These are phyloP conservation scores for Gopherus evgoodei DNA, from an alignment of 2,113 vertebrate genomes.

Conservation along the genomic window DNA sequence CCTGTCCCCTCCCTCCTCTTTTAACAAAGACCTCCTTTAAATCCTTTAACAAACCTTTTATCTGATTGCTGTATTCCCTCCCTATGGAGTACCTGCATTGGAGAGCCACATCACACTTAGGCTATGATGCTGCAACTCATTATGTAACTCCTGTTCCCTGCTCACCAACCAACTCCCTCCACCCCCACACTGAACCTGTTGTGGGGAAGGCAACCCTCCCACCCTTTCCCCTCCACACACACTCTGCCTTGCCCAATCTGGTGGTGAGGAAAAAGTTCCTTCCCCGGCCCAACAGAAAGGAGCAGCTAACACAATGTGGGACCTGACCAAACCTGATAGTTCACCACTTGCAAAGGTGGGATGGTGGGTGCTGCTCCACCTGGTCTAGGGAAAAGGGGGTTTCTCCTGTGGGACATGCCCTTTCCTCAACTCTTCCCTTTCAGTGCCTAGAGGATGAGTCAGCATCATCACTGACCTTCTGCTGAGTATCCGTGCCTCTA, in stretches of 20 bases:
- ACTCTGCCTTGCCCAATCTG: background rate
- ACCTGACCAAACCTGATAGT: too few species aligned
- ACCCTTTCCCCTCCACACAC: too few species aligned
- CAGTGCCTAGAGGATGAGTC: background rate
- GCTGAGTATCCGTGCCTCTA: background rate
- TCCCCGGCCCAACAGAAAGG: background rate
- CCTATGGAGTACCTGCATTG: background rate
- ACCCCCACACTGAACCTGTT: fast-evolving
- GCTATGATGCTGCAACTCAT: background rate
- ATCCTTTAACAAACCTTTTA: background rate
- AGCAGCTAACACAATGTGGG: background rate
- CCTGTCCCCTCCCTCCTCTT: too few species aligned
- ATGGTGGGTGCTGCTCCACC: background rate
- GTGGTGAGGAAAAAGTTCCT: background rate
- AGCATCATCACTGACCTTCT: background rate
- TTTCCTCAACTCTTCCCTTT: background rate
- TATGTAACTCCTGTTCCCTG: background rate
- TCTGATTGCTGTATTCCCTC: background rate
- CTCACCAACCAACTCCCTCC: background rate
- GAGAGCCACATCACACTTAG: background rate
- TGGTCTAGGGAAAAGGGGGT: background rate
- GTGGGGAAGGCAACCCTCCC: background rate
- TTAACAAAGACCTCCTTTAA: background rate
- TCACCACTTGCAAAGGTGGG: too few species aligned
- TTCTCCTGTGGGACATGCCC: background rate